These are phyloP conservation scores for Actinernus sp. DNA, from an alignment of 92 coral and sea anemone genomes.

Conservation along the genomic window DNA sequence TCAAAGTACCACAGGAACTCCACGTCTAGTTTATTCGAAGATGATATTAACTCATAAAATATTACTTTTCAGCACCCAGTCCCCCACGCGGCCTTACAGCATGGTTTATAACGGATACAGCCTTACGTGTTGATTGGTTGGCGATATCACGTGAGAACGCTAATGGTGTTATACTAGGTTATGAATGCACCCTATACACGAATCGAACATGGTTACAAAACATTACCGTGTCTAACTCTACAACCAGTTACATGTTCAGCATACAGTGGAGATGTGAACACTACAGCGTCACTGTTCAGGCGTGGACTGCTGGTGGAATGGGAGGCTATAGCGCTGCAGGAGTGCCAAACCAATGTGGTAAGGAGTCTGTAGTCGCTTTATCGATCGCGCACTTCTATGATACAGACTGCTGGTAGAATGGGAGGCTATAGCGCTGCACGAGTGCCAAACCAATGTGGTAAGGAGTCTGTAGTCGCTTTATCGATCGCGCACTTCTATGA, in stretches of 20 bases:
- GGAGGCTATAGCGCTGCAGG: conserved; percentile 29
- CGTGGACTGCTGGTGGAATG: conserved; percentile 40
- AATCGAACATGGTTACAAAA: background rate
- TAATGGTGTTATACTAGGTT: conserved; percentile 26
- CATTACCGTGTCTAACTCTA: conserved; percentile 5
- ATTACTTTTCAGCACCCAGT: conserved; percentile 2
- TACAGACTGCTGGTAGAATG: too few species aligned
- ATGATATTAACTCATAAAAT: too few species aligned
- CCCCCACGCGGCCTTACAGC: conserved; percentile 13
- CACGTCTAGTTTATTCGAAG: too few species aligned
- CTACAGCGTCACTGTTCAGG: conserved; percentile 47
- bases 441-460: too few species aligned
- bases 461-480: too few species aligned
- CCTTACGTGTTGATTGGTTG: conserved; percentile 32
- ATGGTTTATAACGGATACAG: conserved; percentile 9
- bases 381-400: too few species aligned
- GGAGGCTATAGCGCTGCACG: too few species aligned
- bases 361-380: too few species aligned
- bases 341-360: conserved; percentile 41
- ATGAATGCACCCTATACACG: conserved; percentile 20
- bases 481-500: too few species aligned
- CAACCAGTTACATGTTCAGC: conserved; percentile 1
- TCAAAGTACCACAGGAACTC: too few species aligned
- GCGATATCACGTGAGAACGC: conserved; percentile 10
- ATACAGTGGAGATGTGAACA: conserved; percentile 40